A percentile compares a stretch with the other conserved stretches of the same genome.
phyloP scores from a whole-genome alignment of 1,140 invertebrate species.

The Brachionus calyciflorus region DNA sequence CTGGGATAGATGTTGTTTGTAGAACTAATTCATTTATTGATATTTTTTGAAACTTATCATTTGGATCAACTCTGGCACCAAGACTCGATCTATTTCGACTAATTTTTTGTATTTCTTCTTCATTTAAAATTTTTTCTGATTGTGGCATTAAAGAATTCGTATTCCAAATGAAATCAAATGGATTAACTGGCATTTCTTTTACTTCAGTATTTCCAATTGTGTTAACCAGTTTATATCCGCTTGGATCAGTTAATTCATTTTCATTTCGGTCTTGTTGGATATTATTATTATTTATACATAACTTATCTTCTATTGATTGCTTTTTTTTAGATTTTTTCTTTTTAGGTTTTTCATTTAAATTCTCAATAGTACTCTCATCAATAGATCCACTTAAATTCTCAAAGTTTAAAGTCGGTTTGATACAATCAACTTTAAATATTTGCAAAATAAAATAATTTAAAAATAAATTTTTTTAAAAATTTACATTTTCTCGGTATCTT shows the following conservation, averaged over 20 bases:
- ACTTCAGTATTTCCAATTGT: conserved; percentile 17
- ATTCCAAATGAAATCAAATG: conserved; percentile 30
- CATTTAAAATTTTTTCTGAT: background rate
- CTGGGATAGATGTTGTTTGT: background rate
- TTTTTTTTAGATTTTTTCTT: conserved; percentile 34
- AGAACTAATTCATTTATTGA: conserved; percentile 17
- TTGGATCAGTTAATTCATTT: background rate
- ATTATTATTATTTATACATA: background rate
- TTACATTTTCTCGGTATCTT: conserved; percentile 2
- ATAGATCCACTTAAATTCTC: background rate
- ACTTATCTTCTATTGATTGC: conserved; percentile 5
- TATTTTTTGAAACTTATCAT: background rate
- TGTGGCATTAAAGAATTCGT: background rate
- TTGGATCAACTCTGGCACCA: background rate
- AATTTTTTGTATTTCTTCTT: background rate
- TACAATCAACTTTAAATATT: conserved; percentile 13
- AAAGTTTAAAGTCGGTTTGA: background rate
- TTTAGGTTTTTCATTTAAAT: conserved; percentile 17
- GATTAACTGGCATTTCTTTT: conserved; percentile 32
- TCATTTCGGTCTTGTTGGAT: background rate
- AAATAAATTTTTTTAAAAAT: background rate
- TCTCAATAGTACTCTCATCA: conserved; percentile 17
- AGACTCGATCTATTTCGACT: background rate
- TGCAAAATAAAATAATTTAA: background rate
- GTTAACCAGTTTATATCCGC: conserved; percentile 19